phyloP scores from a whole-genome alignment of 2,113 vertebrate species.

The Stegostoma tigrinum region DNA sequence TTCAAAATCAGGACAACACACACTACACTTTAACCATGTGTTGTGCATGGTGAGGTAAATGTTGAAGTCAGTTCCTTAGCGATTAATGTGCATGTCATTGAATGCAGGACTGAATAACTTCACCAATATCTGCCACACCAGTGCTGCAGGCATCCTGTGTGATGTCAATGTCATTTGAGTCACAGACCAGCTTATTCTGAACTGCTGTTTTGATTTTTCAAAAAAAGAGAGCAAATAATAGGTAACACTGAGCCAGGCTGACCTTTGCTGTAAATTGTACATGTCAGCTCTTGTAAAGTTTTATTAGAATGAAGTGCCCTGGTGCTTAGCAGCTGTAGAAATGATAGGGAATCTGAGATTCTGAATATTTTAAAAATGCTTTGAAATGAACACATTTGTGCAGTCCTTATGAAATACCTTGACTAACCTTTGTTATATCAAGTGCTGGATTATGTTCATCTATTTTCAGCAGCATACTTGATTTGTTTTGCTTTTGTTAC shows the following conservation, averaged over 20 bases:
- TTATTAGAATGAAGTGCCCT: background rate
- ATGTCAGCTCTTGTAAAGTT: background rate
- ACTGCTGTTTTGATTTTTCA: conserved; percentile 11
- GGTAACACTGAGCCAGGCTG: background rate
- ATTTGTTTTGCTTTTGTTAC: conserved; percentile 12
- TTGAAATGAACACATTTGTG: conserved; percentile 24
- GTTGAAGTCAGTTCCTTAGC: background rate
- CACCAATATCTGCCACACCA: background rate
- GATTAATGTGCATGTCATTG: background rate
- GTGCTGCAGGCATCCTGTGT: background rate
- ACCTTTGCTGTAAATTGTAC: background rate
- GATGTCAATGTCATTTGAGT: background rate
- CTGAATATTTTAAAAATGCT: conserved; percentile 29
- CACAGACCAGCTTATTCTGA: background rate
- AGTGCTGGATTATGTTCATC: conserved; percentile 1
- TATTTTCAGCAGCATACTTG: background rate
- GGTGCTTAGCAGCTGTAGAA: background rate
- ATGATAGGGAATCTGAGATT: background rate
- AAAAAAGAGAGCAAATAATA: background rate
- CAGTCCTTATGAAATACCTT: conserved; percentile 16
- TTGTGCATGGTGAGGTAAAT: background rate
- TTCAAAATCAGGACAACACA: background rate
- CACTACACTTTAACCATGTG: background rate
- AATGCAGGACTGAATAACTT: background rate
- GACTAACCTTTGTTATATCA: background rate